Base-by-base conservation (phyloP, 2,888 invertebrate species). In the Coenonympha arcania region DNA sequence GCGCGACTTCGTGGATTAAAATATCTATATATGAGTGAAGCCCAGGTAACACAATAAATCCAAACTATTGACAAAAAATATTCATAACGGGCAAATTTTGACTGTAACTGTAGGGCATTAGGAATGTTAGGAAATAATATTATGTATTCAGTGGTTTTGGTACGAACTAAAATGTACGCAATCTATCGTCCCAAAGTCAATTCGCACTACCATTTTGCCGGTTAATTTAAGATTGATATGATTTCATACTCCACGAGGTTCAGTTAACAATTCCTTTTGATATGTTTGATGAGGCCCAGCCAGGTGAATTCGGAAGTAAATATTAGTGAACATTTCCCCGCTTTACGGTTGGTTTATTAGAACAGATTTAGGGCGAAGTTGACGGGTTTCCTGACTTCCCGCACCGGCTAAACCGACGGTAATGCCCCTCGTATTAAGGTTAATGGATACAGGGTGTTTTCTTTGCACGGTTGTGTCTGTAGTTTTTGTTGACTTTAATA, bases 301-400 rank as follows among this genome's bases (percentile, higher is more conserved):
- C 42, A 20, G 42, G 48, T 49, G 42, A 20, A 37, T 42, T 49
- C 16, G 16, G 16, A 49, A 48, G 42, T 37, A 43, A 37, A 31
- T n/a, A 44, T 36, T 48, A 45, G 57, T 43, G 45, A 52, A 46
- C 46, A 43, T 48, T 52, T 37, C 43, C 47, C 48, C 55, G 59
- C 60, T 59, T 59, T 52, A 64, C 57, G 62, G 60, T 61, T 59
- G 59, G 60, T 60, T 61, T 60, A 61, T 60, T 58, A 61, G 62
- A 63, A 63, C 61, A 62, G 65, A 67, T 67, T 67, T 64, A 51
- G 60, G 65, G 48, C 60, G 56, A 50, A 57, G 58, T 65, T 65
- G 62, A 59, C 59, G 51, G 64, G 63, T 58, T 66, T 68, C 63
- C 49, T 52, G 57, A 58, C 54, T 59, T 59, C 50, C 53, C 57